Conservation (phyloP, 2,888 invertebrate species). For the Cantharis rufa region DNA sequence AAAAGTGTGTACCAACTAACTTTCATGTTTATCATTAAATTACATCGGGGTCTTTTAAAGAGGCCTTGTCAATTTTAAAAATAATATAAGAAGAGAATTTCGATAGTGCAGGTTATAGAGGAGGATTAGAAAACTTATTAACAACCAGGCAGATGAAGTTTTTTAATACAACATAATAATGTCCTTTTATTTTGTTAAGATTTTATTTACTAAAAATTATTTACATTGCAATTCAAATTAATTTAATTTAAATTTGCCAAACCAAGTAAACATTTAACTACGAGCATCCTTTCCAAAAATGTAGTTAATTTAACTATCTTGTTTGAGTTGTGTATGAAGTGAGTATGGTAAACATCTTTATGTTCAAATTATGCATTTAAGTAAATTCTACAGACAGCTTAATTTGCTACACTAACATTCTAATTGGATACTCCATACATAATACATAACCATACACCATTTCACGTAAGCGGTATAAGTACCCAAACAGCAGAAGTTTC, state of each 20-base stretch:
- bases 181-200: too few species aligned
- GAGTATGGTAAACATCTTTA: slow-evolving; percentile 28
- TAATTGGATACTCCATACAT: slow-evolving; percentile 41
- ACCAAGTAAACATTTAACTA: not conserved
- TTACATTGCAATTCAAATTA: not conserved
- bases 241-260: not conserved
- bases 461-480: not conserved
- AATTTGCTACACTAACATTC: slow-evolving; percentile 47
- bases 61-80: too few species aligned
- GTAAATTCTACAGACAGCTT: slow-evolving; percentile 48
- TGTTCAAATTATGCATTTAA: slow-evolving; percentile 41
- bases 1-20: too few species aligned
- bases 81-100: too few species aligned
- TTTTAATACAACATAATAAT: too few species aligned
- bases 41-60: too few species aligned
- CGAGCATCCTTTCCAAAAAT: not conserved
- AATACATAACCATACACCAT: slow-evolving; percentile 14
- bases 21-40: too few species aligned
- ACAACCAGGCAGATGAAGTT: too few species aligned
- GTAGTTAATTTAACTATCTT: not conserved
- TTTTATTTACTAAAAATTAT: not conserved
- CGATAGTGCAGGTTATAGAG: too few species aligned
- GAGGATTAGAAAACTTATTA: too few species aligned
- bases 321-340: slow-evolving; percentile 12
- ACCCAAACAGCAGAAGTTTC: not conserved